Base-by-base conservation (phyloP, 2,113 vertebrate species). In the Burhinus bistriatus region DNA sequence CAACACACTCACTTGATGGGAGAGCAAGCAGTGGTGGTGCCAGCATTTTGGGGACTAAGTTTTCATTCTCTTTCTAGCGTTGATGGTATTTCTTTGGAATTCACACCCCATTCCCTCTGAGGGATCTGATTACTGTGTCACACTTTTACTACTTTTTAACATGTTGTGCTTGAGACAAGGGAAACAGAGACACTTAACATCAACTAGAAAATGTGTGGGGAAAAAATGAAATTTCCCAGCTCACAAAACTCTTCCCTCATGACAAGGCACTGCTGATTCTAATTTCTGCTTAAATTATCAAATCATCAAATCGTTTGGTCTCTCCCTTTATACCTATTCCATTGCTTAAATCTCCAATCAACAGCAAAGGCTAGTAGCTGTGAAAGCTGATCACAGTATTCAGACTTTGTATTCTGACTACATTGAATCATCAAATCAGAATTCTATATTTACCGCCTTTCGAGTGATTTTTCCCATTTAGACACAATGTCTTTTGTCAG, bases 381-480 rank as follows among this genome's bases (percentile, higher is more conserved):
- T 71, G 83, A 72, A 68, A 72, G 26, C 40, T 54, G 52, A 76
- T 22, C 9, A 54, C 8, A 61, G 3, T 25, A 54, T 75, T 87
- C 36, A 81, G 54, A 34, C 11, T 79, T 83, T 12, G 9, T 34
- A 62, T 75, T 84, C 55, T 51, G 47, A 36, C 25, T 61, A 87
- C 25, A 5, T 57, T 0, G 2, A 78, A 42, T 27, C 14, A 75
- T 87, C 73, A 68, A 69, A 89, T 58, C 26, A 76, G 23, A 87
- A 55, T 71, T 78, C 26, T 40, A 0, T 49, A 34, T 81, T 96
- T 97, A 95, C 96, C 62, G 0, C 49, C 68, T 57, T 90, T 55
- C 36, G 40, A 95, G 64, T 52, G 70, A 54, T 62, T 76, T 93
- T 61, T 75, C 65, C 97, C 93, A 97, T 45, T 79, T 89, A 51